phyloP scores from a whole-genome alignment of 2,113 vertebrate genomes.

The Oenanthe melanoleuca region DNA sequence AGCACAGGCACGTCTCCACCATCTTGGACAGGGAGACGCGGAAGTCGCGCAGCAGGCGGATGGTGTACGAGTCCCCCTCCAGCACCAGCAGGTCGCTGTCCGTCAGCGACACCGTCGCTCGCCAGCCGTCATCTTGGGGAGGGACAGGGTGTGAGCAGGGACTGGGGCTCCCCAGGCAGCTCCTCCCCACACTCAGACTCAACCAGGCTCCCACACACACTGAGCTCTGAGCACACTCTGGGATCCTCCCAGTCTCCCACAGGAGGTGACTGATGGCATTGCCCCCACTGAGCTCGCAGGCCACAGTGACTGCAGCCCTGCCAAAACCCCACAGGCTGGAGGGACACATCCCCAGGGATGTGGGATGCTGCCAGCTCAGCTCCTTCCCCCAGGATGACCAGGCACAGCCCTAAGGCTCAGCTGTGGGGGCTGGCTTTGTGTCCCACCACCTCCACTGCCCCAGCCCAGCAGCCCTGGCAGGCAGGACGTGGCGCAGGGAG shows the following conservation, averaged over 20 bases:
- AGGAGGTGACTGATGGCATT: accelerated
- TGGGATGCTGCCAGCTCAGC: neutral
- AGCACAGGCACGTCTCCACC: conserved; percentile 86
- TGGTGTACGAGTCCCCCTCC: conserved; percentile 80
- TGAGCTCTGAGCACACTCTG: neutral
- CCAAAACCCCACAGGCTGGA: neutral
- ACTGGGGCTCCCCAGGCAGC: neutral
- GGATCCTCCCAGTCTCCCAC: neutral
- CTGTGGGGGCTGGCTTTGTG: neutral
- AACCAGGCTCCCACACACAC: accelerated
- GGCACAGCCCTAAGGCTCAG: neutral
- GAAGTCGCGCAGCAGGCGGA: conserved; percentile 88
- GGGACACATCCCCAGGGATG: neutral
- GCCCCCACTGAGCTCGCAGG: accelerated
- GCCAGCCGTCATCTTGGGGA: conserved; percentile 78
- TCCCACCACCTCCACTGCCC: accelerated
- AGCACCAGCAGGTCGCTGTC: conserved; percentile 85
- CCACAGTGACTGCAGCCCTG: accelerated
- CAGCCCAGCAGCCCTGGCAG: neutral
- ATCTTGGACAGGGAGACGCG: conserved; percentile 89
- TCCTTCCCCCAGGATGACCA: neutral
- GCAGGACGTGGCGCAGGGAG: neutral
- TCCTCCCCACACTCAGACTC: accelerated
- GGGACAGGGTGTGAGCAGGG: neutral
- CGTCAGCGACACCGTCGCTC: conserved; percentile 83